Evolutionary conservation across 1,140 invertebrate genomes (phyloP).

Genomic region (Aphaenogaster rudis): DNA sequence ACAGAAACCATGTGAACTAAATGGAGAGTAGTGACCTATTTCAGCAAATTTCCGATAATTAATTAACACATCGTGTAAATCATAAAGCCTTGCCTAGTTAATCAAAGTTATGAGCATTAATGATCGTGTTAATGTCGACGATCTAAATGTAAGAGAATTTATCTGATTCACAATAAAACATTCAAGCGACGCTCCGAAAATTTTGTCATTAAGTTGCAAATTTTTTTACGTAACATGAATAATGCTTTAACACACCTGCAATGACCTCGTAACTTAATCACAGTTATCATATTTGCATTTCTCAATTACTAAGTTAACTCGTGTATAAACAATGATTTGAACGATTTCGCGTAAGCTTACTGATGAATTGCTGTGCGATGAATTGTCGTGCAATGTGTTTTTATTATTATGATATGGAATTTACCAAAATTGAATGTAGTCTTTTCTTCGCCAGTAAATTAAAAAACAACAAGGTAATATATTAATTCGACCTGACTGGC

Average conservation of each 20-base stretch:
- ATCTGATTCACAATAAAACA: not conserved
- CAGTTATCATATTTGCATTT: constrained; percentile 26
- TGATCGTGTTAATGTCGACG: constrained; percentile 19
- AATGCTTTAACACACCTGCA: not conserved
- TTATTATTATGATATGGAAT: constrained; percentile 1
- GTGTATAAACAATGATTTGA: constrained; percentile 23
- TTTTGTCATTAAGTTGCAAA: constrained; percentile 9
- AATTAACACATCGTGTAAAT: constrained; percentile 50
- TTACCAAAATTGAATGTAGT: constrained; percentile 22
- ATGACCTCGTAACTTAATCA: constrained; percentile 41
- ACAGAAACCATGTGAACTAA: not conserved
- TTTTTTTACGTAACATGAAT: not conserved
- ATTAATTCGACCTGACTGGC: too few species aligned
- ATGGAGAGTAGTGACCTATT: constrained; percentile 28
- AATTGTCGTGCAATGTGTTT: not conserved
- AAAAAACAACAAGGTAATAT: too few species aligned
- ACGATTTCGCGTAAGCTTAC: not conserved
- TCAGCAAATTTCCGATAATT: constrained; percentile 34
- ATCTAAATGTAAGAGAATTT: constrained; percentile 22
- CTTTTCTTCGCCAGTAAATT: too few species aligned
- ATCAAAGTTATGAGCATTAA: constrained; percentile 26
- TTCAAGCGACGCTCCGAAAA: not conserved
- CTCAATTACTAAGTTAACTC: constrained; percentile 34
- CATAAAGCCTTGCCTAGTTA: constrained; percentile 32
- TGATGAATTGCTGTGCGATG: not conserved